These are phyloP conservation scores for Trilocha varians DNA, from an alignment of 2,888 invertebrate species.

Conservation along the genomic window DNA sequence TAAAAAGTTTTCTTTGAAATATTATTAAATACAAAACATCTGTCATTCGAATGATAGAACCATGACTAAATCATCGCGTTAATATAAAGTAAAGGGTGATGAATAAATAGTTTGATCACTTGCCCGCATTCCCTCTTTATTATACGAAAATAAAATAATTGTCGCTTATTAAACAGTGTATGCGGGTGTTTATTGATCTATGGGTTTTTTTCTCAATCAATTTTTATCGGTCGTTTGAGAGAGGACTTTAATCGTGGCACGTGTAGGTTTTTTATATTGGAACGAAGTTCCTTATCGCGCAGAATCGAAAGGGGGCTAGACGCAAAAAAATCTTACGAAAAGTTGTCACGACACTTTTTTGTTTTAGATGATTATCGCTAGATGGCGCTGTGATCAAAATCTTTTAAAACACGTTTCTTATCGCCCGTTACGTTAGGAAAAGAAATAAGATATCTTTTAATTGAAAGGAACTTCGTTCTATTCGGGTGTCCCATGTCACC, in stretches of 20 bases:
- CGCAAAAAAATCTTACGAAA: no score
- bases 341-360: no score
- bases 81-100: slow-evolving; percentile 55
- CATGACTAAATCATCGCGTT: slow-evolving; percentile 39
- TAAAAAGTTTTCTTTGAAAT: neutral
- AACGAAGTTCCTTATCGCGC: no score
- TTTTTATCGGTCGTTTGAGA: neutral
- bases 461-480: no score
- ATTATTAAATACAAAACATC: neutral
- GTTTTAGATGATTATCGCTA: no score
- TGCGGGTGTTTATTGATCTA: slow-evolving; percentile 40
- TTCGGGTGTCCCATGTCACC: no score
- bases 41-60: slow-evolving; percentile 7
- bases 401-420: no score
- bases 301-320: no score
- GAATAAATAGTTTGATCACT: slow-evolving; percentile 47
- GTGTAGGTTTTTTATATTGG: neutral
- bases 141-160: slow-evolving; percentile 66
- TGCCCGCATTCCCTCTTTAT: slow-evolving; percentile 59
- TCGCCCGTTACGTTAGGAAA: no score
- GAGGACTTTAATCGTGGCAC: neutral
- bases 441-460: no score
- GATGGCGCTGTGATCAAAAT: no score
- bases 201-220: neutral
- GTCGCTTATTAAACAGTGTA: slow-evolving; percentile 54